Evolutionary conservation across 1,140 invertebrate genomes (phyloP).

Genomic region (Hylyphantes graminicola): DNA sequence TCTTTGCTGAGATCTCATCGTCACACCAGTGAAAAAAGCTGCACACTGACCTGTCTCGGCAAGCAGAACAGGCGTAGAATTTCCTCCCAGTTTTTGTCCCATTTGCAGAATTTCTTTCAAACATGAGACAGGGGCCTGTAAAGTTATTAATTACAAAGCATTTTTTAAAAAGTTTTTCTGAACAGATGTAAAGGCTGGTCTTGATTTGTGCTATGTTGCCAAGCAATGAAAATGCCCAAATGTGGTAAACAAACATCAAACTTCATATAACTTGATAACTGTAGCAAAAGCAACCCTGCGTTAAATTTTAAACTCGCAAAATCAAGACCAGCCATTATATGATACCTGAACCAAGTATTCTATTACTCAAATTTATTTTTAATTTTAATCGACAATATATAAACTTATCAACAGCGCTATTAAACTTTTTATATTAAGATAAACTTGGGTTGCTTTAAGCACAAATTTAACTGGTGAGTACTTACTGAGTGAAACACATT

Average conservation of each 20-base stretch:
- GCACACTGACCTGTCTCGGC: slow-evolving; percentile 34
- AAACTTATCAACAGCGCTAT: too few species aligned
- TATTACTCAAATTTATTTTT: too few species aligned
- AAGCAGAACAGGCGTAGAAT: slow-evolving; percentile 55
- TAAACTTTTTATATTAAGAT: too few species aligned
- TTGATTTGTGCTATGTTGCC: neutral
- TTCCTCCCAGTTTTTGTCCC: slow-evolving; percentile 42
- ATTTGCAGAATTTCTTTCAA: slow-evolving; percentile 36
- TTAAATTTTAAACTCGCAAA: neutral
- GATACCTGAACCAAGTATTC: too few species aligned
- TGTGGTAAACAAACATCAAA: neutral
- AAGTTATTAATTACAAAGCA: slow-evolving; percentile 6
- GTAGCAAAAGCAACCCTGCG: neutral
- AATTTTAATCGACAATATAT: too few species aligned
- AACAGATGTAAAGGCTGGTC: neutral
- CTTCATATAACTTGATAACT: neutral
- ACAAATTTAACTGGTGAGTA: too few species aligned
- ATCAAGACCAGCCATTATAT: neutral
- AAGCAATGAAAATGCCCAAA: neutral
- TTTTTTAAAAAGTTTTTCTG: neutral
- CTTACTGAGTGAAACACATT: too few species aligned
- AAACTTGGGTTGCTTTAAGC: too few species aligned
- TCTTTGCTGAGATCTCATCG: slow-evolving; percentile 12
- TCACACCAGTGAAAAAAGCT: slow-evolving; percentile 52
- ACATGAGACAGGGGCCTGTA: slow-evolving; percentile 42